A percentile compares a stretch with the other conserved stretches of the same genome.
Conservation (phyloP, 92 coral and sea anemone genomes). For the Umimayanthus kanabou region DNA sequence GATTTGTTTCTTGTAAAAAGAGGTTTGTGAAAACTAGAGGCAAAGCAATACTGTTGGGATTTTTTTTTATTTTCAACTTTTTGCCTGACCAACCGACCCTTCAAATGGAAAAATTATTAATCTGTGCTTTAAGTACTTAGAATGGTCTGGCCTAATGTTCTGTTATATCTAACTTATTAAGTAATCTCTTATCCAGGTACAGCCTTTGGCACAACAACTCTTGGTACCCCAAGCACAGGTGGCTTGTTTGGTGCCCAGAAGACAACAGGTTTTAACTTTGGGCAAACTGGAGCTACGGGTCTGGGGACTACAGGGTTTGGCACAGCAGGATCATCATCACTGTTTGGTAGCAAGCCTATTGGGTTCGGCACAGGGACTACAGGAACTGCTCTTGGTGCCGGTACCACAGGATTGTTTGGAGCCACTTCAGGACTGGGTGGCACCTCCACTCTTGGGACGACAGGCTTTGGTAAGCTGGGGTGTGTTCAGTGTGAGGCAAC, state of each 20-base stretch:
- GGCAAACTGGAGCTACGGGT: conserved; percentile 51
- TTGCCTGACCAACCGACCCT: too few relatives aligned
- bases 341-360: conserved; percentile 47
- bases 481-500: neutral
- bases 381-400: conserved; percentile 74
- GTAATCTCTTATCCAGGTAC: neutral
- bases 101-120: too few relatives aligned
- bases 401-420: conserved; percentile 58
- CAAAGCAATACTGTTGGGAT: too few relatives aligned
- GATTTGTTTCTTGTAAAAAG: too few relatives aligned
- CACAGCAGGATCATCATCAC: conserved; percentile 14
- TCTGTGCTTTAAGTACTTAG: too few relatives aligned
- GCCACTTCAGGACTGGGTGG: conserved; percentile 56
- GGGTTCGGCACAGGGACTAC: conserved; percentile 40
- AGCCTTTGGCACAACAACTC: conserved; percentile 44
- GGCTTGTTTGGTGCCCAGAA: conserved; percentile 82
- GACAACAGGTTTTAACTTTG: conserved; percentile 69
- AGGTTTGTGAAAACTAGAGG: too few relatives aligned
- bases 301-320: conserved; percentile 65
- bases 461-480: conserved; percentile 60
- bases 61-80: too few relatives aligned
- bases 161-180: neutral
- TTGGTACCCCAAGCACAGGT: conserved; percentile 69
- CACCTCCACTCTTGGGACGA: conserved; percentile 48
- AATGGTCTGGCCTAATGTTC: too few relatives aligned